Base-by-base conservation (phyloP, 2,888 invertebrate genomes). In the Dimorphilus gyrociliatus region DNA sequence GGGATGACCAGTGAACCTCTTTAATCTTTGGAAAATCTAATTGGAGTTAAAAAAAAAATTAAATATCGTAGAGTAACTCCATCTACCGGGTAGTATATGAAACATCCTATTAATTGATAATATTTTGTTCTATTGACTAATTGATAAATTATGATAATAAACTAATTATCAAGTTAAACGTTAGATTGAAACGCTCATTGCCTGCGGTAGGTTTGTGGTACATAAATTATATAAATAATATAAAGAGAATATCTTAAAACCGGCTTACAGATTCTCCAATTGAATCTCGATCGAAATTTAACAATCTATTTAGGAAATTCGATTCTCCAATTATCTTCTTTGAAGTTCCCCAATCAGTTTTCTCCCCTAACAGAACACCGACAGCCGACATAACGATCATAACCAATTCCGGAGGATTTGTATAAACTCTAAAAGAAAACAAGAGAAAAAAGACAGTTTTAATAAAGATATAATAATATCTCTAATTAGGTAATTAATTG, bases 211-310 rank as follows among this genome's bases (percentile, higher is more conserved):
- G n/a, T n/a, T n/a, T n/a, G n/a, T n/a, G n/a, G n/a, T n/a, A n/a
- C n/a, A n/a, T n/a, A n/a, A n/a, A n/a, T n/a, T n/a, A n/a, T n/a
- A n/a, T n/a, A n/a, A n/a, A n/a, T n/a, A n/a, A n/a, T n/a, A n/a
- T n/a, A n/a, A n/a, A n/a, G n/a, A n/a, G n/a, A n/a, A n/a, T n/a
- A n/a, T n/a, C n/a, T n/a, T n/a, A n/a, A n/a, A n/a, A n/a, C n/a
- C n/a, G n/a, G n/a, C n/a, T n/a, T n/a, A n/a, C n/a, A n/a, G n/a
- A n/a, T n/a, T n/a, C n/a, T n/a, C n/a, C n/a, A n/a, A n/a, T n/a
- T n/a, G n/a, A n/a, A n/a, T n/a, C n/a, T n/a, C n/a, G n/a, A n/a
- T 61, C 60, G 41, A 55, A 54, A 30, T 50, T 50, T 15, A 54
- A 44, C 16, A 61, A 45, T 30, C 46, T 47, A 35, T 49, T 53